phyloP scores from a whole-genome alignment of 2,888 invertebrate genomes.

The Brachyptera putata region DNA sequence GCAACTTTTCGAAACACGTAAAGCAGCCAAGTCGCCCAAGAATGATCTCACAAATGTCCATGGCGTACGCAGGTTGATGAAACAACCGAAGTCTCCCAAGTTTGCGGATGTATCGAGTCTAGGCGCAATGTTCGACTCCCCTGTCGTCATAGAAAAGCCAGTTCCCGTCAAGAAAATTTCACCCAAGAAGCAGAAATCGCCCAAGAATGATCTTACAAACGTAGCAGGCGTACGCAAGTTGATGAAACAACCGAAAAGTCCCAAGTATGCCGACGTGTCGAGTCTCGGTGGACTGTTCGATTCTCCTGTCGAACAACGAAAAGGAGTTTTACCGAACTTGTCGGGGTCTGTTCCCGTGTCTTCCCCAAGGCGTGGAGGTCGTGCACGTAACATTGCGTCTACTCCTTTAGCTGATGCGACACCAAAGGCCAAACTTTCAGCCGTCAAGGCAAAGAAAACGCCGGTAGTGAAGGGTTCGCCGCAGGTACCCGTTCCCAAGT shows the following conservation, averaged over 20 bases:
- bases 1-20: conserved; percentile 41
- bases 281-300: background rate
- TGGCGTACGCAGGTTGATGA: conserved; percentile 45
- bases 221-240: conserved; percentile 45
- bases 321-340: no score
- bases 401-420: no score
- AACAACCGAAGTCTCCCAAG: conserved; percentile 33
- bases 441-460: no score
- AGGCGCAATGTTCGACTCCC: background rate
- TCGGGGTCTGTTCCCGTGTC: no score
- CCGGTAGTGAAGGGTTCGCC: no score
- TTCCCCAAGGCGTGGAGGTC: no score
- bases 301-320: no score
- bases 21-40: conserved; percentile 40
- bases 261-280: conserved; percentile 15
- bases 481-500: no score
- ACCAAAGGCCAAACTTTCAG: no score
- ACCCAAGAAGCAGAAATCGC: conserved; percentile 37
- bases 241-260: conserved; percentile 40
- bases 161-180: background rate
- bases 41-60: conserved; percentile 46
- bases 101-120: conserved; percentile 9
- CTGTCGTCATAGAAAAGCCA: background rate
- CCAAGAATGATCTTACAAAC: conserved; percentile 45
- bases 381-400: no score